phyloP scores from a whole-genome alignment of 1,140 invertebrate genomes.

The Lucilia cuprina region DNA sequence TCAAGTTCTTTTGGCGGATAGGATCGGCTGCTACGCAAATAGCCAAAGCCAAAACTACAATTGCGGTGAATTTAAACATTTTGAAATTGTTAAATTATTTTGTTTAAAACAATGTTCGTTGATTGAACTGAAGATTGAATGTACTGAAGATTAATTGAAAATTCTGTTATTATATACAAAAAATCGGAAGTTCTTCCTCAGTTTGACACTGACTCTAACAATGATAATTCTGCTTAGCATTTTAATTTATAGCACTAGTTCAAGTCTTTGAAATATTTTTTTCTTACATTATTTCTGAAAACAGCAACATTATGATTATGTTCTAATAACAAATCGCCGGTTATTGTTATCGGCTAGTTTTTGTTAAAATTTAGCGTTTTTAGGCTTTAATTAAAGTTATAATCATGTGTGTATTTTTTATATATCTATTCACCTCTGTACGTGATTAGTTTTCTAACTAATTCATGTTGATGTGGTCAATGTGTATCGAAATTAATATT shows the following conservation, averaged over 20 bases:
- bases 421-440: not conserved
- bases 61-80: not conserved
- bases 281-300: not conserved
- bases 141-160: not conserved
- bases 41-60: slow-evolving; percentile 9
- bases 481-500: not conserved
- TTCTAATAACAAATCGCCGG: not conserved
- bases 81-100: not conserved
- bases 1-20: not conserved
- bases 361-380: too few species aligned
- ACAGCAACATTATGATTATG: not conserved
- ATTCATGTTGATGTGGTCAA: not conserved
- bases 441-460: not conserved
- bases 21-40: slow-evolving; percentile 7
- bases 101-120: not conserved
- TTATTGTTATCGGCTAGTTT: too few species aligned
- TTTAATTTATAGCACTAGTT: not conserved
- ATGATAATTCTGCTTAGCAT: not conserved
- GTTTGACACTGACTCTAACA: not conserved
- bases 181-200: not conserved
- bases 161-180: slow-evolving; percentile 24
- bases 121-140: not conserved
- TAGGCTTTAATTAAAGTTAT: not conserved
- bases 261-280: not conserved
- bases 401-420: not conserved